Evolutionary conservation across 2,113 vertebrate species (phyloP), one percentile per base, ranked within the genome.

Genomic region (Arenaria interpres): DNA sequence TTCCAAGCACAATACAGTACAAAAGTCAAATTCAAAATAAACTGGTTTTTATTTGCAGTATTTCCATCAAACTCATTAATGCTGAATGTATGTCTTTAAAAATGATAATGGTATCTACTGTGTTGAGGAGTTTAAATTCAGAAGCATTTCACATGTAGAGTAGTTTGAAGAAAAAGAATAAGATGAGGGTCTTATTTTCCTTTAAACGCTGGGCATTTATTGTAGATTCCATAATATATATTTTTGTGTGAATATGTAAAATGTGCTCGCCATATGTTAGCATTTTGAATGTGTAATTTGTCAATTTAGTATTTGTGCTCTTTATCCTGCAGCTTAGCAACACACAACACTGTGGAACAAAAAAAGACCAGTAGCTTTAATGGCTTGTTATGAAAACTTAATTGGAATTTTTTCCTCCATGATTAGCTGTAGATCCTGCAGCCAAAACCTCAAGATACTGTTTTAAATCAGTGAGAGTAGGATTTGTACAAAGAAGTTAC

Each of bases 211-310:
- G 35, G 33, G 54, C 41, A 68, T 75, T 78, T 89, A n/a, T 46
- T 79, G 81, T 54, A 30, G 35, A 46, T 71, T 91, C 73, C 25
- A 33, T 89, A 64, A 63, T 64, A 50, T 3, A 5, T 54, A 14
- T 89, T 67, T 88, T 62, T 43, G 16, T 81, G 21, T 94, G 72
- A 86, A 68, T 76, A 59, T 79, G 59, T 83, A 63, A 87, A 78
- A 83, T 45, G 46, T 91, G 33, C 35, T 84, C 9, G 9, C 43
- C 43, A 28, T 81, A 76, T 86, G 79, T 79, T 81, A 92, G 22
- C 73, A 39, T 90, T 96, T 77, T 71, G 63, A 85, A 90, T 78
- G n/a, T 88, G 46, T 67, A 82, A 51, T 87, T 92, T 89, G 41
- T 87, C 64, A 57, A 71, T 56, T 45, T 86, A 75, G 41, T 66